Conservation (phyloP, 2,797 vertebrate genomes). For the Hydrolagus colliei region DNA sequence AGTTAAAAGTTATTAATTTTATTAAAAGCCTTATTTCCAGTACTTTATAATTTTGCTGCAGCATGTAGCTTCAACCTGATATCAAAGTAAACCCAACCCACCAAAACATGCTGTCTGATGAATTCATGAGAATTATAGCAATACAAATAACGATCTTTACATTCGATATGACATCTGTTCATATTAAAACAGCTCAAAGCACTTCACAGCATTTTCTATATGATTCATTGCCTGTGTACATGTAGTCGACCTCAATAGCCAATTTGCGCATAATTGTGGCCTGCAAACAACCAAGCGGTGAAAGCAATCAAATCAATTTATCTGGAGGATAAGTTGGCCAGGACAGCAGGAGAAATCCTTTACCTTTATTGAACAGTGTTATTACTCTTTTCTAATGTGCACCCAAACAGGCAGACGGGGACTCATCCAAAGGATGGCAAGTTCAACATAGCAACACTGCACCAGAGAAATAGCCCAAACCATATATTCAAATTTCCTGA, state of each 20-base stretch:
- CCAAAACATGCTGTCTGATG: too few relatives aligned
- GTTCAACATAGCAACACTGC: neutral
- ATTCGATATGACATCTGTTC: too few relatives aligned
- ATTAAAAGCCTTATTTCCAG: too few relatives aligned
- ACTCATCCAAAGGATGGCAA: neutral
- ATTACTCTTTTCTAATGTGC: neutral
- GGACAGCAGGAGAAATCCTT: neutral
- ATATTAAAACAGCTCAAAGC: neutral
- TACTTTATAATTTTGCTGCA: too few relatives aligned
- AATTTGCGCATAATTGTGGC: neutral
- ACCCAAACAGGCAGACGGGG: neutral
- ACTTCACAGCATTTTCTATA: neutral
- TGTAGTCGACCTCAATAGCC: neutral
- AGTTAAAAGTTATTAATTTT: too few relatives aligned
- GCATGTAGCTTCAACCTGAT: too few relatives aligned
- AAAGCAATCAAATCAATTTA: too few relatives aligned
- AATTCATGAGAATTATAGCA: too few relatives aligned
- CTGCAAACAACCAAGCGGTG: too few relatives aligned
- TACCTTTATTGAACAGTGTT: neutral
- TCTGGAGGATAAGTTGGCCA: neutral
- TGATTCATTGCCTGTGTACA: neutral
- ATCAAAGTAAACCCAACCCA: too few relatives aligned
- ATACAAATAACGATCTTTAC: too few relatives aligned
- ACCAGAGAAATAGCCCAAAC: neutral
- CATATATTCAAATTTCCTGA: neutral